phyloP scores from a whole-genome alignment of 2,888 invertebrate genomes.

The Acleris cristana region DNA sequence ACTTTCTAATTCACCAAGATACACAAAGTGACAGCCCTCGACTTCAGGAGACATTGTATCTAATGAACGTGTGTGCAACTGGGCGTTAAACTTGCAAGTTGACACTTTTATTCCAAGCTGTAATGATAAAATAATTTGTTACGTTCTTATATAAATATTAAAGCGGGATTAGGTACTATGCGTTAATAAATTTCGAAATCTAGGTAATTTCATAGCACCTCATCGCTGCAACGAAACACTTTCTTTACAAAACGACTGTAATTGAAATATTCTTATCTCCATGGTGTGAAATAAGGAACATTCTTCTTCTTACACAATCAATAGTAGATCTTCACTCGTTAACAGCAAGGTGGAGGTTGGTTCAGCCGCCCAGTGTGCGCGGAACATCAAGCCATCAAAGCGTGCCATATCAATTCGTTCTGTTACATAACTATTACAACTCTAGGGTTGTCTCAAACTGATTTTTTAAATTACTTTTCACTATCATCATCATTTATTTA shows the following conservation, averaged over 20 bases:
- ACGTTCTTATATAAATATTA: no score
- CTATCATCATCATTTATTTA: no score
- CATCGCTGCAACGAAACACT: slow-evolving; percentile 5
- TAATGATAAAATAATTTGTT: no score
- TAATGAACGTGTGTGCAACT: no score
- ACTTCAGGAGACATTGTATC: no score
- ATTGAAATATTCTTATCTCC: slow-evolving; percentile 26
- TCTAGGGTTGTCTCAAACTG: slow-evolving; percentile 13
- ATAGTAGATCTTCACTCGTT: neutral
- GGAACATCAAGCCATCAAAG: slow-evolving; percentile 22
- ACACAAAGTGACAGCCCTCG: no score
- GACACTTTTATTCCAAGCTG: no score
- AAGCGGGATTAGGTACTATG: neutral
- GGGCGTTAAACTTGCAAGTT: no score
- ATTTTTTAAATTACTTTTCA: neutral
- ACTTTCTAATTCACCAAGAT: no score
- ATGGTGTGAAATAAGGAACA: slow-evolving; percentile 27
- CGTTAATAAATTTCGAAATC: neutral
- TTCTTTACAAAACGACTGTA: slow-evolving; percentile 27
- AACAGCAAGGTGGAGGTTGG: neutral
- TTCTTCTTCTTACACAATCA: neutral
- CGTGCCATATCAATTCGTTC: slow-evolving; percentile 33
- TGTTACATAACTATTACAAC: slow-evolving; percentile 24
- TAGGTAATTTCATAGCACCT: neutral
- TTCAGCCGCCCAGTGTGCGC: neutral